Percentiles rank a stretch among this genome's conserved stretches.
phyloP scores from a whole-genome alignment of 1,140 invertebrate species.

The Drosophila nigrodunni region DNA sequence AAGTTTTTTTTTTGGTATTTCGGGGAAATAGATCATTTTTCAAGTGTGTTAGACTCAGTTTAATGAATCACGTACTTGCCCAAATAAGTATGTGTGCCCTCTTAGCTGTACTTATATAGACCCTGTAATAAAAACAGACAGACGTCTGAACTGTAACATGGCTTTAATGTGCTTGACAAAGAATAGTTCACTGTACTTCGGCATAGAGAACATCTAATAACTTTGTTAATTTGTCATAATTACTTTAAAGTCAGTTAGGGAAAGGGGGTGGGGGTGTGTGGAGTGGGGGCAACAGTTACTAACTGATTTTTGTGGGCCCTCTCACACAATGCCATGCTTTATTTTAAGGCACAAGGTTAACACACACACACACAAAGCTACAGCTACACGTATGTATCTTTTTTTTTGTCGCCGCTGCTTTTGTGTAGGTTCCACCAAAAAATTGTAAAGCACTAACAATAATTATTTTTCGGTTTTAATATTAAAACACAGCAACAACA shows the following conservation, averaged over 20 bases:
- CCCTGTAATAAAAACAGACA: conserved; percentile 17
- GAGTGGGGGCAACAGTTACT: conserved; percentile 10
- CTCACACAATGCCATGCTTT: conserved; percentile 73
- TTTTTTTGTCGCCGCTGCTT: conserved; percentile 48
- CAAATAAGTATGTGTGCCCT: conserved; percentile 43
- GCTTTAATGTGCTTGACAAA: conserved; percentile 57
- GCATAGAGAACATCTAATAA: conserved; percentile 39
- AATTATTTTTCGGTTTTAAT: conserved; percentile 75
- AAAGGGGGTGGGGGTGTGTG: neutral
- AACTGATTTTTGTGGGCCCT: conserved; percentile 38
- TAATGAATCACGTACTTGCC: conserved; percentile 59
- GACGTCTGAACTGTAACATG: conserved; percentile 64
- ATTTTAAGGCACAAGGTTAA: conserved; percentile 80
- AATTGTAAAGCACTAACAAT: conserved; percentile 68
- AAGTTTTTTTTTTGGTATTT: neutral
- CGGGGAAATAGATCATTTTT: conserved; percentile 52
- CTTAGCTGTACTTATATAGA: conserved; percentile 60
- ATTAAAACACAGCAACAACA: conserved; percentile 59
- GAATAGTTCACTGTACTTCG: conserved; percentile 67
- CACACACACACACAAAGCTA: conserved; percentile 23
- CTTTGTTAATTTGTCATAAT: conserved; percentile 78
- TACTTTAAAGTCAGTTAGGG: conserved; percentile 37
- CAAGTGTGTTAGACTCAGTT: conserved; percentile 61
- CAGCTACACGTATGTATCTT: neutral
- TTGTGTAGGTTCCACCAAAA: conserved; percentile 67